A percentile compares a stretch with the other conserved stretches of the same genome.
phyloP scores from a whole-genome alignment of 2,113 vertebrate species.

The Hyperoodon ampullatus region DNA sequence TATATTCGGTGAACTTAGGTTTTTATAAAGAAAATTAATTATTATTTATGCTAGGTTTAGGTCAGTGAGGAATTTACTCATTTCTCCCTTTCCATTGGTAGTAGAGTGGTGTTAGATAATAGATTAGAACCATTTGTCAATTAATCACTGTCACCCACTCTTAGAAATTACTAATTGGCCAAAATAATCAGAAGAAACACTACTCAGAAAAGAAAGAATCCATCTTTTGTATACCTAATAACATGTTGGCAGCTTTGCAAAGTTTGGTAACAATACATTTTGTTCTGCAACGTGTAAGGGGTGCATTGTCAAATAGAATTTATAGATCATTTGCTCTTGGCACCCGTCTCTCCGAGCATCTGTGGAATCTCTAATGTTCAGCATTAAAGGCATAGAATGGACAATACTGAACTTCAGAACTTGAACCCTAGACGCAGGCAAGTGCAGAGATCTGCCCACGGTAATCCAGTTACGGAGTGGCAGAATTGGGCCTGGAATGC shows the following conservation, averaged over 20 bases:
- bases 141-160: slow-evolving; percentile 57
- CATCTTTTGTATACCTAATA: slow-evolving; percentile 62
- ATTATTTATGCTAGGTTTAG: slow-evolving; percentile 73
- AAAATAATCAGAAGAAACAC: slow-evolving; percentile 63
- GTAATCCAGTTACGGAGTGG: not conserved
- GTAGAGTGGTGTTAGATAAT: slow-evolving; percentile 63
- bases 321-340: not conserved
- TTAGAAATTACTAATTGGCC: slow-evolving; percentile 51
- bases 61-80: slow-evolving; percentile 70
- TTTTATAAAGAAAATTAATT: slow-evolving; percentile 81
- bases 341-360: not conserved
- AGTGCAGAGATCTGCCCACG: not conserved
- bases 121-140: slow-evolving; percentile 70
- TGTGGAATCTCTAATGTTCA: not conserved
- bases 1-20: slow-evolving; percentile 78
- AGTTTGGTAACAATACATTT: slow-evolving; percentile 37
- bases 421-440: not conserved
- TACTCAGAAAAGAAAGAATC: slow-evolving; percentile 46
- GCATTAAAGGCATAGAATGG: not conserved
- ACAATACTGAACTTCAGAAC: not conserved
- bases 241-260: slow-evolving; percentile 27
- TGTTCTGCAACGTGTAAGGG: not conserved
- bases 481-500: not conserved
- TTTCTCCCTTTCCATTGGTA: slow-evolving; percentile 62
- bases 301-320: not conserved